Base-by-base conservation (phyloP, 2,888 invertebrate species). In the Temnothorax rugatulus region DNA sequence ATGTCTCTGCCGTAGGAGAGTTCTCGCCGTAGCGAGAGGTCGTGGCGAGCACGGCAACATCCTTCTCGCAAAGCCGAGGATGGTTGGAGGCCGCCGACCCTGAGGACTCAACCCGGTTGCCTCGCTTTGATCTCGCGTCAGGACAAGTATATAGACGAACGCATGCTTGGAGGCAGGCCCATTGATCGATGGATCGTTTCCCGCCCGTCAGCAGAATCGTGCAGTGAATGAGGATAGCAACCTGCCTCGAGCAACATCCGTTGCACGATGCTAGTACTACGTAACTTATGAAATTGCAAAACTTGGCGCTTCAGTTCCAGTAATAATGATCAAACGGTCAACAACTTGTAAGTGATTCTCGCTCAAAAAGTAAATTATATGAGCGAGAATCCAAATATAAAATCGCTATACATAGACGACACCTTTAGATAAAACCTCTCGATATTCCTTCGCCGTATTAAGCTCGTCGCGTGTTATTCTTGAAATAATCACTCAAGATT, bases 121-220 rank as follows among this genome's bases (percentile, higher is more conserved):
- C 54, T 71, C 71, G 71, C 88, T 90, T 89, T 90, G 90, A 90
- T 90, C 89, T 86, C 82, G 83, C 61, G 83, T 84, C 88, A 85
- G 82, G 87, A 85, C 88, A 83, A 83, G 85, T 84, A 83, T 82
- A 85, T 66, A 87, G 76, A 87, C 84, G 82, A 86, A 77, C 61
- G 52, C 64, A 66, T 79, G 85, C 84, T 86, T 87, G 83, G 74
- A 88, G 85, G 29, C 18, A 15, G 25, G 77, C 84, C 75, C 85
- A 84, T 89, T 84, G 86, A 86, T 82, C 77, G 71, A 84, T 79
- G 82, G 54, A 59, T 34, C 86, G 68, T 34, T 21, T n/a, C 38
- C 59, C 41, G 18, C 18, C 47, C 21, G 13, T 59, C 71, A 15
- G 11, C 47, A 11, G 57, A 79, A 47, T 68, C 52, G 41, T 59